Evolutionary conservation across 2,113 vertebrate species (phyloP), one percentile per base, ranked within the genome.

Genomic region (Perognathus longimembris): DNA sequence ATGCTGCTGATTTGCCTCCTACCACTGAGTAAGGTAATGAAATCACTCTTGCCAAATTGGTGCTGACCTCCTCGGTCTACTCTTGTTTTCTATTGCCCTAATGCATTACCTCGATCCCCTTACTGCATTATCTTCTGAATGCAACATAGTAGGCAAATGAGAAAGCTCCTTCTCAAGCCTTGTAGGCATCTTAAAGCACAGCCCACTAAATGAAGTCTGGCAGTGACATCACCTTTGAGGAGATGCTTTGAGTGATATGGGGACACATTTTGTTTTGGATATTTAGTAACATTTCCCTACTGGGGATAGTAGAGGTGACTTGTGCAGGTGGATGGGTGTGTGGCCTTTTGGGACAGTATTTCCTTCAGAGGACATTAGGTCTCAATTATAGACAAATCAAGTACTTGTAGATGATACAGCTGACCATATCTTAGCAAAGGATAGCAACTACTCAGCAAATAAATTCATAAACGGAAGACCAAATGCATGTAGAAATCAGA

Each of bases 241-340:
- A 14, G 42, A 6, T 36, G 20, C 6, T 67, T 64, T 30, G 28
- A 75, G 59, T 24, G 32, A 42, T 64, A 18, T 12, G 1, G 24
- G 4, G 21, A 5, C 38, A 63, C 40, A 66, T 69, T 88, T 71
- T 30, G 17, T 57, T 89, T 76, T 83, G 88, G 32, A 84, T 88
- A 80, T 17, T 26, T 88, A 83, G 36, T 95, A 67, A 73, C 85
- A 70, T 67, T 96, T 88, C 79, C 73, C 71, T 89, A 32, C 50
- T 70, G 28, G 20, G 59, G 38, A 73, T 50, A 45, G 10, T 38
- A 69, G 15, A 3, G 22, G 36, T 15, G 20, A 40, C 50, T 20
- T 38, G 64, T 50, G 24, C 30, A 54, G 28, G 20, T 3, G 40
- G 28, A 86, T 50, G 20, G 28, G 9, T 12, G 2, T 10, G 20